A percentile compares a stretch with the other conserved stretches of the same genome.
These are phyloP conservation scores for Pachycephus smyrnensis DNA, from an alignment of 2,888 invertebrate genomes.

Conservation along the genomic window DNA sequence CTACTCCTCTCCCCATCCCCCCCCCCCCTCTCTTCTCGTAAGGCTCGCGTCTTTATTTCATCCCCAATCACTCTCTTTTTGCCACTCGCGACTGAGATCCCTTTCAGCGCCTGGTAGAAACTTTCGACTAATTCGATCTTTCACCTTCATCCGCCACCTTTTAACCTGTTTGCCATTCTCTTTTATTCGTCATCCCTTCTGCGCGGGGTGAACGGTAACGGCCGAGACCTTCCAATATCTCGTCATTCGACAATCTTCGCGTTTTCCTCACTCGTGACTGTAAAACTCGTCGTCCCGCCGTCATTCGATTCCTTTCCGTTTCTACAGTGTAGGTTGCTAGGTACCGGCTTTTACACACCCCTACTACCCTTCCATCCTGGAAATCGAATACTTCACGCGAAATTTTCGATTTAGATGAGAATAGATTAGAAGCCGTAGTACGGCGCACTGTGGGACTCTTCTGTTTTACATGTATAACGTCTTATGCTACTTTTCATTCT, in stretches of 20 bases:
- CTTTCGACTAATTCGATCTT: neutral
- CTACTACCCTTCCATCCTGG: neutral
- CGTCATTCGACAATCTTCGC: neutral
- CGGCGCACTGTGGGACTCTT: neutral
- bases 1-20: constrained; percentile 35
- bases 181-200: neutral
- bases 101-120: neutral
- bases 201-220: neutral
- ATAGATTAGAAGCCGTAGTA: neutral
- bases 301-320: neutral
- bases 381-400: neutral
- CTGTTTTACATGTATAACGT: neutral
- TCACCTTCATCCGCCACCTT: neutral
- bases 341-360: neutral
- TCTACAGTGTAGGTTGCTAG: neutral
- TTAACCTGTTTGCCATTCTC: neutral
- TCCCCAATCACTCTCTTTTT: constrained; percentile 14
- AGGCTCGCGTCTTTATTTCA: constrained; percentile 36
- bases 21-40: constrained; percentile 23
- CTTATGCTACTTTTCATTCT: neutral
- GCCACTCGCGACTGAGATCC: neutral
- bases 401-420: neutral
- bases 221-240: neutral
- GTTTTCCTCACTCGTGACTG: neutral
- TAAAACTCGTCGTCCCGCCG: neutral